Percentiles rank a stretch among this genome's conserved stretches.
These are phyloP conservation scores for Dasyprocta punctata DNA, from an alignment of 2,113 vertebrate genomes.

Conservation along the genomic window DNA sequence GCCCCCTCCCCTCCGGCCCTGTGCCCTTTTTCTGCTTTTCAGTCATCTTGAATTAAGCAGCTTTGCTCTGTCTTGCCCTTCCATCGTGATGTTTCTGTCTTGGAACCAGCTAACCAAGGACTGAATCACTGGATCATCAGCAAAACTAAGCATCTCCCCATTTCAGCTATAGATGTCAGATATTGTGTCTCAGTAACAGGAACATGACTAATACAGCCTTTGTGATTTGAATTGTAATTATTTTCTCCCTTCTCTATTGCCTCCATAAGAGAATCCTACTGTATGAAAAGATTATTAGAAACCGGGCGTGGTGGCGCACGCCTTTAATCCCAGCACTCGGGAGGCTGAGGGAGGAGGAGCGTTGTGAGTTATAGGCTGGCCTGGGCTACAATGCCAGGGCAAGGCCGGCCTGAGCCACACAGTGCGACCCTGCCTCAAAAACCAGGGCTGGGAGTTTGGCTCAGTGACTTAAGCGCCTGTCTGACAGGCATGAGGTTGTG, in stretches of 20 bases:
- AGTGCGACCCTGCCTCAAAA: too few species aligned
- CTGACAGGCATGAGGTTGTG: too few species aligned
- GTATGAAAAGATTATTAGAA: not conserved
- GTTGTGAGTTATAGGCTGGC: too few species aligned
- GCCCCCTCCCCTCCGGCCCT: not conserved
- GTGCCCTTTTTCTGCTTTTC: not conserved
- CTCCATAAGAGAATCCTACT: not conserved
- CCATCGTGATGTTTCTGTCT: too few species aligned
- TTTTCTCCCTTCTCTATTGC: not conserved
- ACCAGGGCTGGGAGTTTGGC: too few species aligned
- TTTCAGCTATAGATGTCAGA: too few species aligned
- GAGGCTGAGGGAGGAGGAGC: too few species aligned
- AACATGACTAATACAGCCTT: not conserved
- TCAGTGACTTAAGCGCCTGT: too few species aligned
- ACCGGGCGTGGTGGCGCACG: too few species aligned
- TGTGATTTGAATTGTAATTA: not conserved
- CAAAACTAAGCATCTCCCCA: not conserved
- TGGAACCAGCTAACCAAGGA: not conserved
- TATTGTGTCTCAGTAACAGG: not conserved
- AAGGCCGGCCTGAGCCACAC: too few species aligned
- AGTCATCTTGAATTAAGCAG: not conserved
- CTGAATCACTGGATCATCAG: not conserved
- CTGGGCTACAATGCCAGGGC: too few species aligned
- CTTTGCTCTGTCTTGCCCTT: not conserved
- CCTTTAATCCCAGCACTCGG: too few species aligned